These are phyloP conservation scores for Platysternon megacephalum DNA, from an alignment of 2,113 vertebrate species.

Conservation along the genomic window DNA sequence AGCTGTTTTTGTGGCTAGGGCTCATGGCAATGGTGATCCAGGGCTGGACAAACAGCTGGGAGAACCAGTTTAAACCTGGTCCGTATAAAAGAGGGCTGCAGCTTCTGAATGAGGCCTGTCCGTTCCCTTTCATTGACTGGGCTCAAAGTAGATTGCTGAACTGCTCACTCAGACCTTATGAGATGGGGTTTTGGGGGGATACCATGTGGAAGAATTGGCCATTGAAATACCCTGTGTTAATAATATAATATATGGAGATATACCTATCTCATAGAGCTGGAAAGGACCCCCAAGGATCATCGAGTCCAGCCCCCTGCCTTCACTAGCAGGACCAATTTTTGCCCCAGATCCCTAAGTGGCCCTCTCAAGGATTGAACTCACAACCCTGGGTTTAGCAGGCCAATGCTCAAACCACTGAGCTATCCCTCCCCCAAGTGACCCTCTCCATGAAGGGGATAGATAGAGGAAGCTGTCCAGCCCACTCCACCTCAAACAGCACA, in stretches of 20 bases:
- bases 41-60: not conserved
- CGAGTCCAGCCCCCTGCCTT: too few species aligned
- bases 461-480: not conserved
- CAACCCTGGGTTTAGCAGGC: too few species aligned
- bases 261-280: too few species aligned
- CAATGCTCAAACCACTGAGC: too few species aligned
- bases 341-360: too few species aligned
- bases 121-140: fast-evolving
- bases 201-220: not conserved
- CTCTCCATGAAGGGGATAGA: not conserved
- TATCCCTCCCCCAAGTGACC: not conserved
- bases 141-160: not conserved
- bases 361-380: too few species aligned
- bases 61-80: not conserved
- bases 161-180: not conserved
- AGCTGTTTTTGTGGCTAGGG: not conserved
- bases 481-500: not conserved
- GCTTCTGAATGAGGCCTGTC: not conserved
- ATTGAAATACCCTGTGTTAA: not conserved
- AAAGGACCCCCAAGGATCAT: too few species aligned
- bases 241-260: too few species aligned
- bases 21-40: not conserved
- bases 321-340: too few species aligned
- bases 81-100: not conserved
- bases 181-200: not conserved